These are phyloP conservation scores for Polyommatus icarus DNA, from an alignment of 2,888 invertebrate genomes.

Conservation along the genomic window DNA sequence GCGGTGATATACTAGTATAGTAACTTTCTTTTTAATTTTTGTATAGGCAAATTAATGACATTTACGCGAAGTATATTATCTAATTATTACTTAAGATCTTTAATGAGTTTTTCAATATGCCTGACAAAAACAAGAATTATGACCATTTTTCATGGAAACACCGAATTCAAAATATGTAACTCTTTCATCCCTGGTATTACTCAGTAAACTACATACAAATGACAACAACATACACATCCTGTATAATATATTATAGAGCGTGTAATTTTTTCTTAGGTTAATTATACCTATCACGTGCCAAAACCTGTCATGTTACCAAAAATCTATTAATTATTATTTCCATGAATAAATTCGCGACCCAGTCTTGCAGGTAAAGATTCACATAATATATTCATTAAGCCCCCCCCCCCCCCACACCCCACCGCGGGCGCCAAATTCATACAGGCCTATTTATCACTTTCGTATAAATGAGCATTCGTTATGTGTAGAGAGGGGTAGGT, in stretches of 20 bases:
- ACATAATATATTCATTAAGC: slow-evolving; percentile 67
- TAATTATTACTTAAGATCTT: too few species aligned
- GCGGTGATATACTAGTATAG: too few species aligned
- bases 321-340: slow-evolving; percentile 28
- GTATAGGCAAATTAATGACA: too few species aligned
- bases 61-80: too few species aligned
- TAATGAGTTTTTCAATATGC: too few species aligned
- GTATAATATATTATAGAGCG: too few species aligned
- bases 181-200: background rate
- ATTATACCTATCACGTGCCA: background rate
- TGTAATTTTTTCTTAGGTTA: too few species aligned
- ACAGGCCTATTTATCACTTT: slow-evolving; percentile 71
- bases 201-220: background rate
- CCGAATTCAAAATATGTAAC: background rate
- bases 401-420: slow-evolving; percentile 39
- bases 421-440: slow-evolving; percentile 53
- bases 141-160: background rate
- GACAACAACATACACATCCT: too few species aligned
- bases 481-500: background rate
- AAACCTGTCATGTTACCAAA: slow-evolving; percentile 31
- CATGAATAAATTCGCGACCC: slow-evolving; percentile 28
- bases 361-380: slow-evolving; percentile 53
- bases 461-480: slow-evolving; percentile 61
- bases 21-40: too few species aligned
- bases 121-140: background rate